Evolutionary conservation across 2,797 vertebrate species (phyloP), one percentile per base, ranked within the genome.

Genomic region (Sebastes diaconus): DNA sequence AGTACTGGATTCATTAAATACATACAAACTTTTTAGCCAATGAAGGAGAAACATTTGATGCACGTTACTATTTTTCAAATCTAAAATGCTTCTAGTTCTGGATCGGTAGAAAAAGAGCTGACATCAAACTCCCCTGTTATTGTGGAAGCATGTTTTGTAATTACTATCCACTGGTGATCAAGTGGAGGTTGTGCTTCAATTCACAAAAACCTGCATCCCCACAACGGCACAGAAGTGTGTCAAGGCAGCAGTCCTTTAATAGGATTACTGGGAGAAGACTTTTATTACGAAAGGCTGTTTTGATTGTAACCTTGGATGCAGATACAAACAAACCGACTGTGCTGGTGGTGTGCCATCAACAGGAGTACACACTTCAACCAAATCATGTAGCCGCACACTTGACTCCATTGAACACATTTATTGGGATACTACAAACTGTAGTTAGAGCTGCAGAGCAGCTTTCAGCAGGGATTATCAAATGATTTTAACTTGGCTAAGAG

Each of bases 211-310:
- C 32, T 60, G 36, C 46, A 59, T 77, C 46, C 1, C 64, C 25
- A 63, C 46, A 68, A n/a, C 1, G 3, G 29, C 59, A 77, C 36
- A 34, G 29, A 63, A 68, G 50, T 75, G 73, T 70, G 50, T 76
- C 75, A 83, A 79, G 36, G 30, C 70, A 72, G 29, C 39, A 39
- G 42, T 70, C 29, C 69, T 64, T 76, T 65, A 83, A 82, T 68
- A 42, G 46, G 32, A 73, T 79, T 54, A 84, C 22, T 74, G 39
- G 77, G 57, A 73, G 55, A 57, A 55, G 46, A 65, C 64, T 84
- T 86, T 83, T 84, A 88, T 89, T 83, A 59, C 81, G 77, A 92
- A 80, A 81, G 70, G 75, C 72, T 91, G 79, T 89, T 92, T 84
- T 83, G 87, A 89, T 82, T 71, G 85, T 86, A 76, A 88, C 87